phyloP scores from a whole-genome alignment of 2,888 invertebrate species.

The Taenaris catops region DNA sequence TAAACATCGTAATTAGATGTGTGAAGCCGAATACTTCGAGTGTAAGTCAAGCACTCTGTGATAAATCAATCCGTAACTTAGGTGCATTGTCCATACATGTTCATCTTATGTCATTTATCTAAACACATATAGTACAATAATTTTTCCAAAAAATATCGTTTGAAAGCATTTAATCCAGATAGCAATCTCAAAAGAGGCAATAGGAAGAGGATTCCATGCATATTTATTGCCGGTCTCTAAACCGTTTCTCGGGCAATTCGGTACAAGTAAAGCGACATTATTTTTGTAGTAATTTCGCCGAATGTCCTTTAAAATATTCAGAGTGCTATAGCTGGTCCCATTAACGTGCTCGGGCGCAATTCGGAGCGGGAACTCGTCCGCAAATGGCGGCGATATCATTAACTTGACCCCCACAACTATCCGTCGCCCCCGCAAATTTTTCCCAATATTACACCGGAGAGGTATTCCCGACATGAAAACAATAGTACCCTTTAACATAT shows the following conservation, averaged over 20 bases:
- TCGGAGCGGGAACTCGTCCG: conserved; percentile 66
- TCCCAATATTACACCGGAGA: conserved; percentile 69
- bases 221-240: conserved; percentile 73
- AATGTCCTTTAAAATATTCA: conserved; percentile 80
- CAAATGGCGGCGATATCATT: conserved; percentile 78
- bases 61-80: too few species aligned
- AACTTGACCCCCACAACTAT: conserved; percentile 75
- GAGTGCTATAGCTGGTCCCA: conserved; percentile 71
- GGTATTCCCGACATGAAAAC: conserved; percentile 48
- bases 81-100: too few species aligned
- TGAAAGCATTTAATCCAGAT: conserved; percentile 38
- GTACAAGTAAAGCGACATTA: conserved; percentile 76
- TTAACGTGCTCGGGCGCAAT: conserved; percentile 75
- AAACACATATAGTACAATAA: too few species aligned
- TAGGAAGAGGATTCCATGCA: conserved; percentile 67
- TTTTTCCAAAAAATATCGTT: too few species aligned
- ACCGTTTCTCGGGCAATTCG: conserved; percentile 75
- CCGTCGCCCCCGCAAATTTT: conserved; percentile 64
- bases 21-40: too few species aligned
- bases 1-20: too few species aligned
- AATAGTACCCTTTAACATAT: conserved; percentile 35
- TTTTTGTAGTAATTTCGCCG: conserved; percentile 78
- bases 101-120: too few species aligned
- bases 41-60: too few species aligned
- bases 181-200: conserved; percentile 68